Percentiles rank a stretch among this genome's conserved stretches.
Evolutionary conservation across 2,797 vertebrate species (phyloP).

Genomic region (Leuciscus waleckii): DNA sequence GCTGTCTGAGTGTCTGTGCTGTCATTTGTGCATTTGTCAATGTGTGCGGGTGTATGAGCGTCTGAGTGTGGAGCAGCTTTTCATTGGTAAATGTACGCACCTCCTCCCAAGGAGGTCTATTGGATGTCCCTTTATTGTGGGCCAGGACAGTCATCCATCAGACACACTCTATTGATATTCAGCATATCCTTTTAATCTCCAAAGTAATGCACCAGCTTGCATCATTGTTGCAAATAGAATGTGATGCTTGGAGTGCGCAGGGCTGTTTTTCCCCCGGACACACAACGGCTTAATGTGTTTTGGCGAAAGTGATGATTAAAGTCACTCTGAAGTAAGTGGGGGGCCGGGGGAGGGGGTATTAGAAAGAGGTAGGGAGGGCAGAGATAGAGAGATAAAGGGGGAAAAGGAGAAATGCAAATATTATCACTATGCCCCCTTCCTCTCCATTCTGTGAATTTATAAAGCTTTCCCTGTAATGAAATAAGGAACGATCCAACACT

Average conservation of each 20-base stretch:
- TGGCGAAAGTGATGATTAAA: conserved; percentile 84
- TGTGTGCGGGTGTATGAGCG: conserved; percentile 33
- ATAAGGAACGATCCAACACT: conserved; percentile 77
- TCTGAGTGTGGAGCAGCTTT: conserved; percentile 55
- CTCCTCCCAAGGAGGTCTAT: conserved; percentile 47
- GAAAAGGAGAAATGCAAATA: conserved; percentile 78
- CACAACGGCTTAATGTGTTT: conserved; percentile 80
- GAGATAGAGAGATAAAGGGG: conserved; percentile 58
- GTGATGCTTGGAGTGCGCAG: conserved; percentile 70
- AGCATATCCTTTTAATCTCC: conserved; percentile 79
- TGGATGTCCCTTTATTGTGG: conserved; percentile 56
- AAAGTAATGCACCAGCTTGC: conserved; percentile 81
- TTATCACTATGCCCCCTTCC: conserved; percentile 74
- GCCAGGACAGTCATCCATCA: conserved; percentile 72
- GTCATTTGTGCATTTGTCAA: conserved; percentile 54
- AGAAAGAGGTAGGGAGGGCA: conserved; percentile 64
- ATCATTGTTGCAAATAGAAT: conserved; percentile 82
- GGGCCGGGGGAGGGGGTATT: conserved; percentile 57
- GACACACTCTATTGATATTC: conserved; percentile 73
- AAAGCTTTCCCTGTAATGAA: conserved; percentile 79
- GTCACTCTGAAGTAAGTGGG: conserved; percentile 78
- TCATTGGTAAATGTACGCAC: conserved; percentile 34
- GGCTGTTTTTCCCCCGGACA: conserved; percentile 70
- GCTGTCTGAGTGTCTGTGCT: conserved; percentile 65
- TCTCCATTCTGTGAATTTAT: conserved; percentile 80